These are phyloP conservation scores for Drosophila suzukii DNA, from an alignment of 1,140 invertebrate genomes.

Conservation along the genomic window DNA sequence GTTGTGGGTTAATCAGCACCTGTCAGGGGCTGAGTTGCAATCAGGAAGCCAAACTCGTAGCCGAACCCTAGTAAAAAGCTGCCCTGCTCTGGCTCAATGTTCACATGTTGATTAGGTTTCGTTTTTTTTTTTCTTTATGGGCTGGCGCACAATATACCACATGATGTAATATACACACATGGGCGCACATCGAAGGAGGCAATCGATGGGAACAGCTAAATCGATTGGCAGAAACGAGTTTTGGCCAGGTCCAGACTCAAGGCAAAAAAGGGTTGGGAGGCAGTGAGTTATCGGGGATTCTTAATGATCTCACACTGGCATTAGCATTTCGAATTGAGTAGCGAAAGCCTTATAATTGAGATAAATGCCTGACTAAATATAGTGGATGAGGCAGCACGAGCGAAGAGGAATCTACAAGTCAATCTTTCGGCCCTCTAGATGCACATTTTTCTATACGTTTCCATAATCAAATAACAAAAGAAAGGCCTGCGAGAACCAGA, in stretches of 20 bases:
- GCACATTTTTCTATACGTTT: not conserved
- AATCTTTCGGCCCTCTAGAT: not conserved
- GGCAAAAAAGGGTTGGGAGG: conserved; percentile 4
- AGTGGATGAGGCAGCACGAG: conserved; percentile 21
- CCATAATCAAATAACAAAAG: not conserved
- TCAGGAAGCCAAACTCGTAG: conserved; percentile 66
- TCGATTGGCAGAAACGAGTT: conserved; percentile 44
- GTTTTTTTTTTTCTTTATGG: conserved; percentile 42
- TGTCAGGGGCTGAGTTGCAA: conserved; percentile 64
- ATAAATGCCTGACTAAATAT: conserved; percentile 27
- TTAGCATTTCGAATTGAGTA: conserved; percentile 42
- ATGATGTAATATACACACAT: conserved; percentile 58
- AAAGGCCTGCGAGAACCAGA: not conserved
- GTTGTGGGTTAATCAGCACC: conserved; percentile 69
- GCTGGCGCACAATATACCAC: conserved; percentile 33
- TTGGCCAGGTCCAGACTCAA: conserved; percentile 2
- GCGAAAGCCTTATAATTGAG: conserved; percentile 42
- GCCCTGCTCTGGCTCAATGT: conserved; percentile 31
- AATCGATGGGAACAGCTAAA: conserved; percentile 36
- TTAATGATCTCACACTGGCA: conserved; percentile 44
- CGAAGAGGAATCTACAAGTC: not conserved
- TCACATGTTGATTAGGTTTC: conserved; percentile 66
- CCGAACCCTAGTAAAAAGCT: conserved; percentile 23
- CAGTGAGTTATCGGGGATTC: conserved; percentile 23
- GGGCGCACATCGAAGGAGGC: conserved; percentile 20